phyloP scores from a whole-genome alignment of 2,888 invertebrate genomes.

The Coelopa pilipes region DNA sequence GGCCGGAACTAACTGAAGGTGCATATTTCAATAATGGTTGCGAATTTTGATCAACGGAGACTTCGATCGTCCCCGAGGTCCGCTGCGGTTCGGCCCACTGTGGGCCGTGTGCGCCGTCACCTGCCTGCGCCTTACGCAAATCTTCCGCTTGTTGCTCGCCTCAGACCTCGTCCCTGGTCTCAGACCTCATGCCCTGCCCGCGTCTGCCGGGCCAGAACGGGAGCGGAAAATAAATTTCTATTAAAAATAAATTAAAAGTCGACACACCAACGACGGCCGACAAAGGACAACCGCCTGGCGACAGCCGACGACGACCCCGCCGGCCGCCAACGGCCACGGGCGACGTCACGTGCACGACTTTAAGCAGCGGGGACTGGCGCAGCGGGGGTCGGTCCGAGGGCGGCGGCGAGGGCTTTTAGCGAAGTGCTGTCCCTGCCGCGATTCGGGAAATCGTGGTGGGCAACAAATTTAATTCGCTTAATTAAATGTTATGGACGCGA shows the following conservation, averaged over 20 bases:
- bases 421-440: background rate
- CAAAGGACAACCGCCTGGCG: too few species aligned
- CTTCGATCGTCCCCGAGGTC: too few species aligned
- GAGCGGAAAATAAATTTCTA: slow-evolving; percentile 42
- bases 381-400: background rate
- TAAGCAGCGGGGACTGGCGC: slow-evolving; percentile 1
- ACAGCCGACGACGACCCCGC: background rate
- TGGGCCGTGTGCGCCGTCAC: too few species aligned
- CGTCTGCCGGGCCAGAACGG: slow-evolving; percentile 3
- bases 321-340: background rate
- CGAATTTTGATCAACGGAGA: too few species aligned
- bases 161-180: slow-evolving; percentile 1
- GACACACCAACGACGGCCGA: slow-evolving; percentile 34
- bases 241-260: slow-evolving; percentile 45
- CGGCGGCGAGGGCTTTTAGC: slow-evolving; percentile 26
- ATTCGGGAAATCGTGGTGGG: slow-evolving; percentile 37
- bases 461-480: slow-evolving; percentile 48
- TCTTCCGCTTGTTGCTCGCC: slow-evolving; percentile 41
- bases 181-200: slow-evolving; percentile 36
- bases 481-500: slow-evolving; percentile 49
- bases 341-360: slow-evolving; percentile 35
- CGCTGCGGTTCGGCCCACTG: too few species aligned
- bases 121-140: too few species aligned
- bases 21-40: too few species aligned
- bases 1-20: too few species aligned